Base-by-base conservation (phyloP, 2,113 vertebrate genomes). In the Toxotes chatareus region DNA sequence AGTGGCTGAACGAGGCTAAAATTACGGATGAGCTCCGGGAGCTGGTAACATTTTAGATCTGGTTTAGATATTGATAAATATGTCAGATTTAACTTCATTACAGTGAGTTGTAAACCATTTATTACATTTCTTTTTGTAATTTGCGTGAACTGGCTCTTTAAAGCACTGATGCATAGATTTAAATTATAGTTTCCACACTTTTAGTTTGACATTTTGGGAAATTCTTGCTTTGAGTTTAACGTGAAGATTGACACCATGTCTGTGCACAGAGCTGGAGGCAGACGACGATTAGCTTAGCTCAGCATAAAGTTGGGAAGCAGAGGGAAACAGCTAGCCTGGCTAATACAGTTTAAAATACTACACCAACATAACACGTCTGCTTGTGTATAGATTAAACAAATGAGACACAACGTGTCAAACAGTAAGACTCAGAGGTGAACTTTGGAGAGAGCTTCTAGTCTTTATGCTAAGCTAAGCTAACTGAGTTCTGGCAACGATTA, bases 61-160 rank as follows among this genome's bases (percentile, higher is more conserved):
- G 38, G 38, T 40, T 40, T 8, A 27, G 27, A 27, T 27, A 27
- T 27, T 27, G 27, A 27, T 27, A 27, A 27, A 27, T 27, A 27
- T 27, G 27, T 27, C 27, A 1, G 27, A 27, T 19, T 7, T 19
- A 49, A 49, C 47, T 16, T 5, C 13, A 5, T 14, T 47, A 13
- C 5, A 51, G 7, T 53, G 51, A 23, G 51, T n/a, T 23, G 23
- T 7, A 51, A 51, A n/a, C 51, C 3, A 23, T 4, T 55, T 10
- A 1, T 23, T 55, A 11, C 5, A 51, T 51, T 13, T 21, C 1
- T 27, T 34, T 40, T 40, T 49, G 0, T 44, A 32, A 47, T 61
- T 71, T 68, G 60, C 12, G 72, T 83, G 72, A 85, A 83, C 65
- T 78, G 76, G 3, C 65, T 61, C 73, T 87, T 85, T 80, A 64